A percentile compares a stretch with the other conserved stretches of the same genome.
These are phyloP conservation scores for Micromesistius poutassou DNA, from an alignment of 2,797 vertebrate species.

Conservation along the genomic window DNA sequence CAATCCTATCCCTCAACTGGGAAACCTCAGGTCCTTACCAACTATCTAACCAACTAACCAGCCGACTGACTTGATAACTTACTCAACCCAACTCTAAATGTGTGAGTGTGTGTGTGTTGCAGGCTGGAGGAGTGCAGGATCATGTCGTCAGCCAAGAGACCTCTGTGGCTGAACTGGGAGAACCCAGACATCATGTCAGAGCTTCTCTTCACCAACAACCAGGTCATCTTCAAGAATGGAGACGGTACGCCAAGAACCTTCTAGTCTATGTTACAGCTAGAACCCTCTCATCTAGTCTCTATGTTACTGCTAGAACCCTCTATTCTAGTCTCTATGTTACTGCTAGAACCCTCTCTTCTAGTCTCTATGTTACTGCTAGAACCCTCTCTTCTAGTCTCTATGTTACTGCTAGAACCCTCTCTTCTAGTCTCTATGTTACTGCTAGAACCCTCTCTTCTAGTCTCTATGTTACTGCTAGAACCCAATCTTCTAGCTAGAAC, in stretches of 20 bases:
- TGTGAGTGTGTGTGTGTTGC: slow-evolving; percentile 7
- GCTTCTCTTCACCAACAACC: slow-evolving; percentile 77
- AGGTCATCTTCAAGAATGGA: slow-evolving; percentile 80
- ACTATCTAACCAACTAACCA: background rate
- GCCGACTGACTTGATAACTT: background rate
- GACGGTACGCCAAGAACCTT: slow-evolving; percentile 58
- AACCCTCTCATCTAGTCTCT: too few species aligned
- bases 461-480: background rate
- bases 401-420: too few species aligned
- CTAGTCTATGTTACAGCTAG: too few species aligned
- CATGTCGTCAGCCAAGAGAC: slow-evolving; percentile 77
- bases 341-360: background rate
- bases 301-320: too few species aligned
- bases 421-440: too few species aligned
- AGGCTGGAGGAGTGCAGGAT: slow-evolving; percentile 77
- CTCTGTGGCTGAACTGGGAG: slow-evolving; percentile 80
- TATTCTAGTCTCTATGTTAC: too few species aligned
- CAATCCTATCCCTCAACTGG: background rate
- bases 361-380: too few species aligned
- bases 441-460: too few species aligned
- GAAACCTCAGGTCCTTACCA: background rate
- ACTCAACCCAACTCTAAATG: background rate
- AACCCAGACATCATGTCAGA: slow-evolving; percentile 80
- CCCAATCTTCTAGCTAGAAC: too few species aligned
- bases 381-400: too few species aligned